Evolutionary conservation across 2,797 vertebrate species (phyloP), one percentile per base, ranked within the genome.

Genomic region (Sebastes nivosus): DNA sequence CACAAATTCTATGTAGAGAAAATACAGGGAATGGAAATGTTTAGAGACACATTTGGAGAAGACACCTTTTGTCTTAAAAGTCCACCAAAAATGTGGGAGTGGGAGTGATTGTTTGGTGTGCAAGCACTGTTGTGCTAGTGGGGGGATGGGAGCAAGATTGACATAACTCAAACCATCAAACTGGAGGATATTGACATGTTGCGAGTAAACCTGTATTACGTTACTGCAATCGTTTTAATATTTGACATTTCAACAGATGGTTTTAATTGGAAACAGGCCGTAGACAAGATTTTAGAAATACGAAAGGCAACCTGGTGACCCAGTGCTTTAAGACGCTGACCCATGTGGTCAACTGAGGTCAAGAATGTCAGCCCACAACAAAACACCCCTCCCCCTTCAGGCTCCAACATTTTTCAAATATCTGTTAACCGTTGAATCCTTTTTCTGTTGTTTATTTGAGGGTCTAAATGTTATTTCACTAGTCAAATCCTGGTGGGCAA

Each of bases 51-150:
- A 66, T 24, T 65, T 58, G 65, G 38, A 3, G 20, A 30, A 55
- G 24, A 55, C 20, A 74, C 46, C 55, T 52, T n/a, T 71, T 67
- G 60, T 72, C 30, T 10, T 57, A 38, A n/a, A 55, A 80, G 69
- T 38, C 57, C 34, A n/a, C 20, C 8, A 69, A 60, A 57, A 64
- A 52, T 67, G 82, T 59, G 72, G 72, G 52, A 61, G 82, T 59
- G 72, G 72, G 52, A 60, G 69, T 22, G 52, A 2, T n/a, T 64
- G 18, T 81, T 9, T 72, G 34, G 66, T 79, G 46, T 74, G 63
- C 34, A 54, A 70, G 29, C 54, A 64, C 18, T 32, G 11, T 25
- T 42, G 67, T 32, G 60, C 20, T 52, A 13, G 13, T 27, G 2
- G 72, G 72, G 68, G 76, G 68, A 67, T 13, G 80, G 46, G 54